Conservation (phyloP, 2,888 invertebrate genomes). For the Palloptera scutellata region DNA sequence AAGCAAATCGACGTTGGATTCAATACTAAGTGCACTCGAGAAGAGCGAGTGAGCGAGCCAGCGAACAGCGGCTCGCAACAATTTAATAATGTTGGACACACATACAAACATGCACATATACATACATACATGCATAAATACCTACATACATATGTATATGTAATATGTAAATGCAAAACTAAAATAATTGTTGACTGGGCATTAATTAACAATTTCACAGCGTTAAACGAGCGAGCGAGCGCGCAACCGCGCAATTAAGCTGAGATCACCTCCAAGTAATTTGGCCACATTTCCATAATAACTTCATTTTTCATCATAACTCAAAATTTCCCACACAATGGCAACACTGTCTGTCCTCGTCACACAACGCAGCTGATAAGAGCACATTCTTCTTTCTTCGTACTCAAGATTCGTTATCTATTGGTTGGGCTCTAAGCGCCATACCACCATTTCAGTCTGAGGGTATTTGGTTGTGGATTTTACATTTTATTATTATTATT, state of each 20-base stretch:
- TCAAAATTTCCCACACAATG: no score
- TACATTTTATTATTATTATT: not conserved
- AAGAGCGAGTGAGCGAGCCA: no score
- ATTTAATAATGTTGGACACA: not conserved
- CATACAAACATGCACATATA: constrained; percentile 5
- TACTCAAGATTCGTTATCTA: not conserved
- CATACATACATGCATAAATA: not conserved
- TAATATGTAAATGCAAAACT: not conserved
- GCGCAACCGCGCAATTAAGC: constrained; percentile 7
- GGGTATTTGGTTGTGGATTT: not conserved
- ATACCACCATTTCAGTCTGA: not conserved
- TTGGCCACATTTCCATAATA: no score
- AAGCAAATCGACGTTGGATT: no score
- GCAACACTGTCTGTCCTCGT: not conserved
- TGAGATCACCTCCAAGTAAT: constrained; percentile 2
- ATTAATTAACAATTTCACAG: no score
- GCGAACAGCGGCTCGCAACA: no score
- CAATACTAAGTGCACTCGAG: no score
- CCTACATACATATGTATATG: not conserved
- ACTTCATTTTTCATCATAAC: no score
- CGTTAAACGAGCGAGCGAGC: constrained; percentile 4
- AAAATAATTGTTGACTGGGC: not conserved
- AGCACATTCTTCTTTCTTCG: not conserved
- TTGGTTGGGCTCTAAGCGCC: not conserved
- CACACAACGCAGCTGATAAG: not conserved